Evolutionary conservation across 30 jellyfish, hydroid and myxozoan species (phyloP).

Genomic region (Aurelia sp.): DNA sequence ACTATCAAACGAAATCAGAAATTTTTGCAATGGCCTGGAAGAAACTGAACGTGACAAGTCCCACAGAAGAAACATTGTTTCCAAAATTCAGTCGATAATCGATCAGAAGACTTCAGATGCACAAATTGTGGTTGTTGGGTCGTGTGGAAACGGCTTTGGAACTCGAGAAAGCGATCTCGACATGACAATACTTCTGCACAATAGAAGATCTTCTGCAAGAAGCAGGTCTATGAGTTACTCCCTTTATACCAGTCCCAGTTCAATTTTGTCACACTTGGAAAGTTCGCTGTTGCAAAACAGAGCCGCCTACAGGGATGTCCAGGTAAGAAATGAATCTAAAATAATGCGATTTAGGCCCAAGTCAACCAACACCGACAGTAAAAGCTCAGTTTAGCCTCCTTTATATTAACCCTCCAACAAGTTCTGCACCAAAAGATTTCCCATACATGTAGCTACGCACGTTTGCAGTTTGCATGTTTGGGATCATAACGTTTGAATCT

Average conservation of each 20-base stretch:
- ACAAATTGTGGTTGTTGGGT: conserved; percentile 35
- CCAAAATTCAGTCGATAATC: conserved; percentile 25
- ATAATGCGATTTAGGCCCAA: too few relatives aligned
- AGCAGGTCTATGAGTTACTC: not conserved
- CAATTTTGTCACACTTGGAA: not conserved
- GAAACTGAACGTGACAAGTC: conserved; percentile 5
- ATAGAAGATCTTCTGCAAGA: not conserved
- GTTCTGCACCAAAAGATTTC: too few relatives aligned
- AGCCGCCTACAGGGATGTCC: not conserved
- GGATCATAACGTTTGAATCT: too few relatives aligned
- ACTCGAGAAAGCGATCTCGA: conserved; percentile 39
- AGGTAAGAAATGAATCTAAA: too few relatives aligned
- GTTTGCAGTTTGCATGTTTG: too few relatives aligned
- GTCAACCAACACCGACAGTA: too few relatives aligned
- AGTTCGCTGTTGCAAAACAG: not conserved
- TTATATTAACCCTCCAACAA: too few relatives aligned
- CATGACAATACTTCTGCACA: conserved; percentile 1
- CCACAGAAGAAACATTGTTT: not conserved
- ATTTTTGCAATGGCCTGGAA: not conserved
- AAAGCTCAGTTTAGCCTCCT: too few relatives aligned
- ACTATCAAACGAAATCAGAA: conserved; percentile 15
- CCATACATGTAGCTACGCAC: too few relatives aligned
- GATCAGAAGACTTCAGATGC: not conserved
- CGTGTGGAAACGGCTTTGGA: conserved; percentile 43
- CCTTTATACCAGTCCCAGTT: not conserved